phyloP scores from a whole-genome alignment of 2,113 vertebrate species.

The Cavia porcellus region DNA sequence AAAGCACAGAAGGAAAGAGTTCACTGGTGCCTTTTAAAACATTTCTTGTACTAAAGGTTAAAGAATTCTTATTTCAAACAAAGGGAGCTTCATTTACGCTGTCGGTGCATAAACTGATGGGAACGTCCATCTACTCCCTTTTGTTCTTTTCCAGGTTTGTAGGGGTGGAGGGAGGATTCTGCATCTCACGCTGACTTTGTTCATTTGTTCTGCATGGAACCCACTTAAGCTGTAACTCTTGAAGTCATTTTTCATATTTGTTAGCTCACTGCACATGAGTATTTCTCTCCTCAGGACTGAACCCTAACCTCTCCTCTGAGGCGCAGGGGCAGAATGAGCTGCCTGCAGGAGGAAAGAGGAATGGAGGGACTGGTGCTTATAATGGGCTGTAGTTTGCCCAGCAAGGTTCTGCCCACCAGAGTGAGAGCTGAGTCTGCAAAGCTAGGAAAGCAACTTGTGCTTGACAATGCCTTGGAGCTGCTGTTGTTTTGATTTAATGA shows the following conservation, averaged over 20 bases:
- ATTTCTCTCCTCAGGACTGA: not conserved
- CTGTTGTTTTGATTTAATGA: not conserved
- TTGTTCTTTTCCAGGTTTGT: not conserved
- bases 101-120: not conserved
- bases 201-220: not conserved
- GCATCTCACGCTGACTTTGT: not conserved
- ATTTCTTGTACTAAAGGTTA: slow-evolving; percentile 40
- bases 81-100: slow-evolving; percentile 17
- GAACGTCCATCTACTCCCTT: not conserved
- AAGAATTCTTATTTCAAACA: slow-evolving; percentile 20
- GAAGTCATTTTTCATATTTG: not conserved
- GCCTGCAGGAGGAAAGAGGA: not conserved
- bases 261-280: not conserved
- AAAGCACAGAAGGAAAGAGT: slow-evolving; percentile 61
- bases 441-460: not conserved
- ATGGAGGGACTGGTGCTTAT: not conserved
- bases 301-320: not conserved
- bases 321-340: not conserved
- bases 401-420: not conserved
- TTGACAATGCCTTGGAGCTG: not conserved
- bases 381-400: not conserved
- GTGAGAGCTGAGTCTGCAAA: not conserved
- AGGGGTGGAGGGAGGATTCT: not conserved
- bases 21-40: slow-evolving; percentile 9
- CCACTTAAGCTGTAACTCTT: not conserved